Percentiles rank a stretch among this genome's conserved stretches.
Evolutionary conservation across 2,797 vertebrate genomes (phyloP).

Genomic region (Pseudotriccus pelzelni): DNA sequence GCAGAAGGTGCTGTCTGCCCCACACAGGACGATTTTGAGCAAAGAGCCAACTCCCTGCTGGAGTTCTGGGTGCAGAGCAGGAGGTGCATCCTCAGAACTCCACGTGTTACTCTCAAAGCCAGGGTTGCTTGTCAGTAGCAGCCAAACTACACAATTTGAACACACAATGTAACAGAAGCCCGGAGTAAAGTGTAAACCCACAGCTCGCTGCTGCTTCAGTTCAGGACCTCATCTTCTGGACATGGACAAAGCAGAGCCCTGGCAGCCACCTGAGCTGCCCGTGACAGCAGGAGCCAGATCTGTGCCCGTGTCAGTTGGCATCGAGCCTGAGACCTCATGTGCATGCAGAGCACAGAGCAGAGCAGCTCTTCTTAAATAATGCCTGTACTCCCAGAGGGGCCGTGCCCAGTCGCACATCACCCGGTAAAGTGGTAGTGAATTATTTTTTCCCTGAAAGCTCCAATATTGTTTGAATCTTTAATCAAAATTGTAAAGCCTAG

Average conservation of each 20-base stretch:
- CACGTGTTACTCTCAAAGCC: background rate
- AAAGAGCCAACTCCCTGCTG: background rate
- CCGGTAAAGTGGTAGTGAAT: background rate
- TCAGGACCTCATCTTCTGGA: background rate
- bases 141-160: rapidly evolving
- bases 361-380: background rate
- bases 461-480: slow-evolving; percentile 32
- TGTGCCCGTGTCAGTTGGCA: background rate
- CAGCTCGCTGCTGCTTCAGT: background rate
- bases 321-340: background rate
- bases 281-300: background rate
- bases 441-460: slow-evolving; percentile 12
- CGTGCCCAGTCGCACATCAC: background rate
- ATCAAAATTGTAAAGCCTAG: slow-evolving; percentile 24
- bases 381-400: background rate
- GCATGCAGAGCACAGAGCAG: background rate
- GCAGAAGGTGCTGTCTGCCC: background rate
- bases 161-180: background rate
- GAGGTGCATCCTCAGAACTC: background rate
- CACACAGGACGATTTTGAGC: background rate
- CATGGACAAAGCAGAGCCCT: background rate
- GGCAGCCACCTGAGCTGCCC: background rate
- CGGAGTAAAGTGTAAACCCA: background rate
- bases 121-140: background rate
- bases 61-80: background rate